These are phyloP conservation scores for Hylaea fasciaria DNA, from an alignment of 2,888 invertebrate genomes.

Conservation along the genomic window DNA sequence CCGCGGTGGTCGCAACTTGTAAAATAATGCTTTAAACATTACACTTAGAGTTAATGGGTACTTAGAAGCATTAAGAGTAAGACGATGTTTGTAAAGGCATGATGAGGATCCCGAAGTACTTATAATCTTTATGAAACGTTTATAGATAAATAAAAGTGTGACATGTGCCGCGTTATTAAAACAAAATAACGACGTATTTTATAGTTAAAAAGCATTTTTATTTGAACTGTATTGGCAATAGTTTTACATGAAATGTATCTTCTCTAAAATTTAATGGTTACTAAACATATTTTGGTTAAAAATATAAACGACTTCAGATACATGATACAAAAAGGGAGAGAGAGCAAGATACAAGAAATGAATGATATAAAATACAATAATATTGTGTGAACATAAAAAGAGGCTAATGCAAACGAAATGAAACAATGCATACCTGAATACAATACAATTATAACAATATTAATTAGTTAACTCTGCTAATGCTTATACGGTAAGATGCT, in stretches of 20 bases:
- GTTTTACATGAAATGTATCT: neutral
- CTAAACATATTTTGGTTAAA: too few relatives aligned
- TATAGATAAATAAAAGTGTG: constrained; percentile 9
- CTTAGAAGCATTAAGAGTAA: constrained; percentile 37
- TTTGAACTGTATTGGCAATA: constrained; percentile 15
- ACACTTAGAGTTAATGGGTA: constrained; percentile 44
- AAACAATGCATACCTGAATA: too few relatives aligned
- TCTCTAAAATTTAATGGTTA: neutral
- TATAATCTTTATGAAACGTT: constrained; percentile 12
- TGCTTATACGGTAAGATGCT: too few relatives aligned
- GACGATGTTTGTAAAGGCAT: constrained; percentile 27
- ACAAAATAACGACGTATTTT: constrained; percentile 11
- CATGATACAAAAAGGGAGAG: too few relatives aligned
- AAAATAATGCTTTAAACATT: constrained; percentile 46
- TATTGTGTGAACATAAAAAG: too few relatives aligned
- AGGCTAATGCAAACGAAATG: too few relatives aligned
- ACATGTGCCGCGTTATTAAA: constrained; percentile 17
- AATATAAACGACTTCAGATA: too few relatives aligned
- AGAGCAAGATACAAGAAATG: too few relatives aligned
- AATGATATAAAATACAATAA: too few relatives aligned
- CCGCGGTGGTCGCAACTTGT: constrained; percentile 55
- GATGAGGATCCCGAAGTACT: constrained; percentile 12
- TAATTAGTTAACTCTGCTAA: too few relatives aligned
- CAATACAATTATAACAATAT: too few relatives aligned
- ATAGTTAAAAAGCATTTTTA: constrained; percentile 22